These are phyloP conservation scores for Meteorus cinctellus DNA, from an alignment of 2,888 invertebrate genomes.

Conservation along the genomic window DNA sequence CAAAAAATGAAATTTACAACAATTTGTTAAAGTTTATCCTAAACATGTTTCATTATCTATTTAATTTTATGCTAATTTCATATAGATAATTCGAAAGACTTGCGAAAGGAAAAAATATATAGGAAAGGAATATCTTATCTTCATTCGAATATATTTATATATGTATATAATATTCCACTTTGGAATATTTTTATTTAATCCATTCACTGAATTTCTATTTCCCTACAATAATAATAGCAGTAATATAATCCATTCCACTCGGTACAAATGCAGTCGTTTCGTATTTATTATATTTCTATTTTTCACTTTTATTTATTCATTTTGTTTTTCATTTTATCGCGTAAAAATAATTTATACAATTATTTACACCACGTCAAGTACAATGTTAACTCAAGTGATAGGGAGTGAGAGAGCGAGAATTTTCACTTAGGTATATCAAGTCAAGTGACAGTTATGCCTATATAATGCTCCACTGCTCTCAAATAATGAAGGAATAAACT, in stretches of 20 bases:
- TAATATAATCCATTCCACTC: not conserved
- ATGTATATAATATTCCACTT: not conserved
- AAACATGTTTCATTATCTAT: slow-evolving; percentile 28
- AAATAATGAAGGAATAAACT: slow-evolving; percentile 13
- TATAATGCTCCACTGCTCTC: slow-evolving; percentile 6
- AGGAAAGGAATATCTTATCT: not conserved
- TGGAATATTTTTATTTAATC: not conserved
- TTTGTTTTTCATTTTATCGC: slow-evolving; percentile 32
- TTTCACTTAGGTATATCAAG: not conserved
- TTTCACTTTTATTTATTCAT: slow-evolving; percentile 50
- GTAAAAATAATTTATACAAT: slow-evolving; percentile 64
- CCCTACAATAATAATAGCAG: not conserved
- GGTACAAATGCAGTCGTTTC: slow-evolving; percentile 25
- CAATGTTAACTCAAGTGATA: slow-evolving; percentile 3
- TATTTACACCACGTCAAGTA: slow-evolving; percentile 61
- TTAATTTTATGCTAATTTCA: not conserved
- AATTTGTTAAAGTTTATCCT: slow-evolving; percentile 48
- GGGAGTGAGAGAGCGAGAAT: not conserved
- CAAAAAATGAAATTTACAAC: slow-evolving; percentile 66
- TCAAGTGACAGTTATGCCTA: slow-evolving; percentile 15
- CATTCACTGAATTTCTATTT: not conserved
- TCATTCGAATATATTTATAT: not conserved
- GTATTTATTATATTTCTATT: slow-evolving; percentile 26
- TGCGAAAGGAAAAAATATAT: not conserved
- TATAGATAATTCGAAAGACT: not conserved